phyloP scores from a whole-genome alignment of 2,113 vertebrate genomes.

The Trematomus loennbergii region DNA sequence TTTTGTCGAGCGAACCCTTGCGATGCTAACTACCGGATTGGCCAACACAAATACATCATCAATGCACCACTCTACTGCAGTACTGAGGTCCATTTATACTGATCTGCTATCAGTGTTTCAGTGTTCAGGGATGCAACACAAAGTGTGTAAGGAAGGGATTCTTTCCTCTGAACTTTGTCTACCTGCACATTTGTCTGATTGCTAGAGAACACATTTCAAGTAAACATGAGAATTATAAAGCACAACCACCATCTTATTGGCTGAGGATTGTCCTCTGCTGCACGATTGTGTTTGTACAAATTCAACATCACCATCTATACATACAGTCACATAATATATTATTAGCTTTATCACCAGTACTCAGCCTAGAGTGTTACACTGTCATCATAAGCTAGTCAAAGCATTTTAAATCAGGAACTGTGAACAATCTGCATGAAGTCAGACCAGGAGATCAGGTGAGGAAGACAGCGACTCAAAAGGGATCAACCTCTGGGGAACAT shows the following conservation, averaged over 20 bases:
- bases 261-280: slow-evolving; percentile 58
- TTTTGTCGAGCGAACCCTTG: no score
- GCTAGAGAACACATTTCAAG: slow-evolving; percentile 58
- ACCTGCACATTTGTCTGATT: slow-evolving; percentile 23
- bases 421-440: slow-evolving; percentile 30
- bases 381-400: slow-evolving; percentile 52
- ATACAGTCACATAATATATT: slow-evolving; percentile 54
- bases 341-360: slow-evolving; percentile 44
- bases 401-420: slow-evolving; percentile 56
- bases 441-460: neutral
- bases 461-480: slow-evolving; percentile 7
- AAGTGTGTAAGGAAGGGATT: neutral
- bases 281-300: slow-evolving; percentile 40
- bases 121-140: neutral
- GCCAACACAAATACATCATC: no score
- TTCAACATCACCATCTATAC: slow-evolving; percentile 46
- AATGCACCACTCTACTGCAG: no score
- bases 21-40: no score
- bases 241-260: slow-evolving; percentile 29
- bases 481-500: no score
- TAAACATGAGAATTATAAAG: slow-evolving; percentile 59
- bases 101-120: neutral
- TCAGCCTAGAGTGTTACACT: slow-evolving; percentile 37
- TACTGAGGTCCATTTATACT: neutral
- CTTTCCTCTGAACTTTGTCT: slow-evolving; percentile 2